Base-by-base conservation (phyloP, 2,113 vertebrate species). In the Lophura nycthemera region DNA sequence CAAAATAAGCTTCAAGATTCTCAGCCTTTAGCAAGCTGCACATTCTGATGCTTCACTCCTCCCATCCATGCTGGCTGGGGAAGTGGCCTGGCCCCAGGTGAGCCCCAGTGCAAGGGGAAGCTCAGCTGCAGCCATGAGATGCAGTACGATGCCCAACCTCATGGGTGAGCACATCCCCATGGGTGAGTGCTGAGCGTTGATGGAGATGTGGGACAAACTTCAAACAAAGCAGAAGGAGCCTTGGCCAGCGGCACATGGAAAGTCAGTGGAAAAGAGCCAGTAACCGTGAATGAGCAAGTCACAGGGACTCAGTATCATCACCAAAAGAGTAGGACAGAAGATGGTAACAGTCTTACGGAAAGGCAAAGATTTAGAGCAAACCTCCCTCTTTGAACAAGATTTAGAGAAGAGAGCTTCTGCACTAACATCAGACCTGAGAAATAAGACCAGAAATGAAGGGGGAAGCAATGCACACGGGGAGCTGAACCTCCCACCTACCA, bases 81-180 rank as follows among this genome's bases (percentile, higher is more conserved):
- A 79, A 65, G 18, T 66, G 9, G 12, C 21, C 10, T 2, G 2
- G 30, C 11, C 38, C 8, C 27, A 13, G 13, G 16, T 34, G 59
- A 65, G 6, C 10, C 34, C 2, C 1, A 0, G 11, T 57, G 40
- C 24, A 18, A 22, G 1, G 6, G 34, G 25, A 56, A 11, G 40
- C n/a, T 63, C 8, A 7, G 25, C 40, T 57, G 57, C 42, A 34
- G 7, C 22, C 21, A 10, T 18, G 47, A 11, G 32, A 79, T 27
- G 25, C 59, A n/a, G 40, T 1, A 3, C 30, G 36, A 18, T 3
- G 20, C n/a, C 38, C 36, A 52, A 5, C 29, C 43, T 21, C 64
- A 16, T 42, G 50, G 50, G 54, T 22, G 10, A 61, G 29, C 64
- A 40, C 27, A 66, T 20, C 21, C 3, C 1, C 14, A 5, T 17